Base-by-base conservation (phyloP, 1,140 invertebrate genomes). In the Lasioglossum albipes region DNA sequence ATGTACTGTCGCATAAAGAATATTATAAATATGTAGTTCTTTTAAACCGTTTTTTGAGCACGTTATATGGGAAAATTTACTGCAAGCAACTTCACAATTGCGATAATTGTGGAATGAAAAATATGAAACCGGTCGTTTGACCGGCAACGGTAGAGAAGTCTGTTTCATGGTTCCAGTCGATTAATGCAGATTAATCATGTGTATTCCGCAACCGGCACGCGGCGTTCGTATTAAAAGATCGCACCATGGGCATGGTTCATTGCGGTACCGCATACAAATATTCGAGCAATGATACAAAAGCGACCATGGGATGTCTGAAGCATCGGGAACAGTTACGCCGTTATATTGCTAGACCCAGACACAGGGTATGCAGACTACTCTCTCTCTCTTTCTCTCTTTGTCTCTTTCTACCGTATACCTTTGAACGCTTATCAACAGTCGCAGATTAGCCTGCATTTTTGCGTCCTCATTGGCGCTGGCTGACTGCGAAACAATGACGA, bases 401-500 rank as follows among this genome's bases (percentile, higher is more conserved):
- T 36, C 36, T 36, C 36, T 36, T 12, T 45, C 3, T 52, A 7
- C 12, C 65, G 49, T 41, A 66, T 73, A 66, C 49, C 62, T 66
- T 65, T 45, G 18, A 45, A 27, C 36, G 22, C 61, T 36, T 79
- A 64, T 79, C 59, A 59, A 49, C n/a, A 45, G 18, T 0, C 0
- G 9, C 16, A 66, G 62, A 79, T 79, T 74, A 79, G 22, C 18
- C n/a, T 45, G 49, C 54, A 45, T 73, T 67, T 79, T 79, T 66
- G 9, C 41, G 70, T 49, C 61, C 70, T 45, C 71, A 22, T 74
- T 59, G 77, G 77, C 77, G 77, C 61, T 70, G 20, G 20, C 18
- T 22, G 31, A 18, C 62, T 59, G 18, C 41, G 62, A 54, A 74
- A 79, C 49, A 67, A 79, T 74, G 22, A 45, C 45, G 1, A 10